phyloP scores from a whole-genome alignment of 2,113 vertebrate genomes.

The Kryptolebias marmoratus region DNA sequence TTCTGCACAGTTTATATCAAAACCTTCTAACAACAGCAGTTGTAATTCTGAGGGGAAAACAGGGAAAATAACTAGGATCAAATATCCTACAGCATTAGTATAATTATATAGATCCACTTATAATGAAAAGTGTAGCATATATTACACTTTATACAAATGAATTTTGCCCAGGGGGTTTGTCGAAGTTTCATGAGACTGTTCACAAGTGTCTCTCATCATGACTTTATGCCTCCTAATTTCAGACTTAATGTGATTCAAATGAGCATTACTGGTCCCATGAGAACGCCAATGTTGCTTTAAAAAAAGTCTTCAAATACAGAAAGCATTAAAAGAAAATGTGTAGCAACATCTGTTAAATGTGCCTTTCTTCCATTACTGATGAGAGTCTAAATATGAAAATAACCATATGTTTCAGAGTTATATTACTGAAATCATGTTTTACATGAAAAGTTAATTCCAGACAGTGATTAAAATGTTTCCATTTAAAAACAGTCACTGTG shows the following conservation, averaged over 20 bases:
- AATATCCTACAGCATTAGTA: background rate
- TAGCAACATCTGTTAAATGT: conserved; percentile 54
- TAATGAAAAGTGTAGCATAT: conserved; percentile 25
- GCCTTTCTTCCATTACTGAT: conserved; percentile 55
- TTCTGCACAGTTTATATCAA: background rate
- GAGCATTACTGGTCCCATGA: conserved; percentile 36
- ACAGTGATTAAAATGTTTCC: conserved; percentile 21
- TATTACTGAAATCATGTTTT: background rate
- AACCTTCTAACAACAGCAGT: background rate
- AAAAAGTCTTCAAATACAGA: conserved; percentile 16
- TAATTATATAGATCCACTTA: background rate
- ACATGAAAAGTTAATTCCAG: conserved; percentile 11
- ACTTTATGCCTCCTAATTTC: conserved; percentile 55
- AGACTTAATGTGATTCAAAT: conserved; percentile 57
- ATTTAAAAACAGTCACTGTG: conserved; percentile 18
- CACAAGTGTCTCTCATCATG: conserved; percentile 53
- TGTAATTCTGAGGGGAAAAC: background rate
- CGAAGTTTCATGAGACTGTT: conserved; percentile 58
- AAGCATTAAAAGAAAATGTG: conserved; percentile 28
- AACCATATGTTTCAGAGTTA: background rate
- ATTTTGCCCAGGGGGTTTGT: conserved; percentile 44
- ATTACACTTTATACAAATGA: conserved; percentile 5
- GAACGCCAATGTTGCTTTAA: conserved; percentile 29
- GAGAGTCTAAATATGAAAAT: conserved; percentile 42
- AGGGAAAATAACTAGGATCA: background rate